A percentile compares a stretch with the other conserved stretches of the same genome.
These are phyloP conservation scores for Celastrina argiolus DNA, from an alignment of 2,888 invertebrate species.

Conservation along the genomic window DNA sequence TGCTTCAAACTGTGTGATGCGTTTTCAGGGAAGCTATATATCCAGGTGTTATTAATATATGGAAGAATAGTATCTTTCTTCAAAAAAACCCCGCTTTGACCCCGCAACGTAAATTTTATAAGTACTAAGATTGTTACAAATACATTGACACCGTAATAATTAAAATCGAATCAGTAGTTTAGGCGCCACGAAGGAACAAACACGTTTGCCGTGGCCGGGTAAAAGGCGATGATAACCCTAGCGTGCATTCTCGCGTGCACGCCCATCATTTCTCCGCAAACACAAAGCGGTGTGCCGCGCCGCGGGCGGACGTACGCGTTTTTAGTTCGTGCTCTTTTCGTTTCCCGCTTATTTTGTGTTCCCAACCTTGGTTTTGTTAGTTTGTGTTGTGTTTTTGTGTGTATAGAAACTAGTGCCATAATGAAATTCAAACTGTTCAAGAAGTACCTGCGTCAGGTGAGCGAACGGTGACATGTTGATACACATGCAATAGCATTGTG, in stretches of 20 bases:
- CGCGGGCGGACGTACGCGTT: slow-evolving; percentile 32
- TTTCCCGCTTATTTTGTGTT: slow-evolving; percentile 37
- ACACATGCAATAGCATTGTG: slow-evolving; percentile 11
- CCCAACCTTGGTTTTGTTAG: slow-evolving; percentile 40
- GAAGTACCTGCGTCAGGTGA: slow-evolving; percentile 60
- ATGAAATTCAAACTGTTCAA: slow-evolving; percentile 73
- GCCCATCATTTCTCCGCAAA: slow-evolving; percentile 33
- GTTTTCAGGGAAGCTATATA: no score
- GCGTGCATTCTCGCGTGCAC: slow-evolving; percentile 20
- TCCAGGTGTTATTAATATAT: no score
- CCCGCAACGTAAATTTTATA: no score
- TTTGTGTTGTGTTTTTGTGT: slow-evolving; percentile 33
- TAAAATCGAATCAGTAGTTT: no score
- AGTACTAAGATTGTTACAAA: no score
- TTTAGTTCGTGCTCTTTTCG: slow-evolving; percentile 27
- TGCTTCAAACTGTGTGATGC: no score
- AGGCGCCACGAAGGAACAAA: no score
- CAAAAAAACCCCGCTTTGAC: no score
- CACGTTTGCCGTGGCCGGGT: no score
- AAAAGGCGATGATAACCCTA: no score
- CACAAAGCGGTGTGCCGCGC: slow-evolving; percentile 34
- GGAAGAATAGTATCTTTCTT: no score
- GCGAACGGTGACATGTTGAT: slow-evolving; percentile 31
- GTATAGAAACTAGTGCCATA: slow-evolving; percentile 24
- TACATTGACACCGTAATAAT: no score